A percentile compares a stretch with the other conserved stretches of the same genome.
Conservation (phyloP, 2,888 invertebrate species). For the Andrena trimmerana region DNA sequence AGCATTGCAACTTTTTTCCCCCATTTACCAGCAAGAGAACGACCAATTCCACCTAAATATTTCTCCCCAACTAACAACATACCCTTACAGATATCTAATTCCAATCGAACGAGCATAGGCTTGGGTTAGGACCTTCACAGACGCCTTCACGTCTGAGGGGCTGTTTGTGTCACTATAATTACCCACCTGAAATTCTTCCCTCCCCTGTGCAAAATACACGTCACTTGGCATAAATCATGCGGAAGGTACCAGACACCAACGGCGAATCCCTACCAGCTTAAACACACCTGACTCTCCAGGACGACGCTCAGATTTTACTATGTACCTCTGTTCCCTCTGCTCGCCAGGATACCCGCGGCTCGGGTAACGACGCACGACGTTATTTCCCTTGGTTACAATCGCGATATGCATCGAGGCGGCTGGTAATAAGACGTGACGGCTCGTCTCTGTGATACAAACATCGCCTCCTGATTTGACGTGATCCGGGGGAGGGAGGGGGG, state of each 20-base stretch:
- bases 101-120: conserved; percentile 23
- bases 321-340: not conserved
- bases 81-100: conserved; percentile 41
- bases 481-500: not conserved
- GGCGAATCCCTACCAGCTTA: conserved; percentile 28
- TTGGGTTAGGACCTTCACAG: conserved; percentile 5
- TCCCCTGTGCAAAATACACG: conserved; percentile 12
- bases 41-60: conserved; percentile 11
- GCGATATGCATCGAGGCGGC: not conserved
- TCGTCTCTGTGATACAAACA: not conserved
- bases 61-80: conserved; percentile 25
- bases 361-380: not conserved
- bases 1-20: conserved; percentile 2
- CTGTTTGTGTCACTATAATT: conserved; percentile 38
- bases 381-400: conserved; percentile 16
- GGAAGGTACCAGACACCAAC: not conserved
- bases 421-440: conserved; percentile 12
- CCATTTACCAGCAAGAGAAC: not conserved
- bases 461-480: not conserved
- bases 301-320: conserved; percentile 17
- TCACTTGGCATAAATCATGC: conserved; percentile 33
- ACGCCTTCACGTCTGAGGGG: conserved; percentile 25
- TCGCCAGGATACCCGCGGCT: not conserved
- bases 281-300: conserved; percentile 4
- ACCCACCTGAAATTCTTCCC: conserved; percentile 40